Conservation (phyloP, 2,113 vertebrate species). For the Forbesichthys agassizii region DNA sequence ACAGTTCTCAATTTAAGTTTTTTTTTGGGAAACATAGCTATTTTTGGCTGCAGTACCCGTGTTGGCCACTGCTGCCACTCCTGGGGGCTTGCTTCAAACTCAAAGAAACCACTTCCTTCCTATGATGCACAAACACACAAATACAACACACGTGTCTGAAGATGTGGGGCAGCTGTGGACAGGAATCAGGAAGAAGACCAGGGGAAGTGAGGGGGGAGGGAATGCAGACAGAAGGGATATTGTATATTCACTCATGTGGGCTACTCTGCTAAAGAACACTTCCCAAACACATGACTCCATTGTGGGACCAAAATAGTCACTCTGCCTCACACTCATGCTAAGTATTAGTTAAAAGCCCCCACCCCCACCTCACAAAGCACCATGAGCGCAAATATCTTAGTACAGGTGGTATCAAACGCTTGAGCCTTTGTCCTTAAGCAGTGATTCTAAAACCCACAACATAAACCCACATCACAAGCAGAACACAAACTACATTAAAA, state of each 20-base stretch:
- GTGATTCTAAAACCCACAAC: too few species aligned
- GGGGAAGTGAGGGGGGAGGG: conserved; percentile 56
- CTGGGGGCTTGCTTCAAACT: neutral
- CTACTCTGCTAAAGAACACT: conserved; percentile 64
- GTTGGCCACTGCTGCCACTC: neutral
- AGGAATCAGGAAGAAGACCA: conserved; percentile 56
- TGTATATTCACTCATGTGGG: conserved; percentile 71
- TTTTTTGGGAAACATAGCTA: too few species aligned
- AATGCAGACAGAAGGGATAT: conserved; percentile 71
- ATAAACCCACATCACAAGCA: too few species aligned
- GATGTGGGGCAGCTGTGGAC: conserved; percentile 56
- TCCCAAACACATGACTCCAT: conserved; percentile 70
- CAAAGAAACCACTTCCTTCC: conserved; percentile 49
- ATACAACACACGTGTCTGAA: conserved; percentile 3
- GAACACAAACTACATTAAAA: too few species aligned
- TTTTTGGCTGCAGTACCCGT: neutral
- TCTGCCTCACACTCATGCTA: conserved; percentile 20
- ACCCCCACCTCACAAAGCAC: neutral
- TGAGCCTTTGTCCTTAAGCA: conserved; percentile 6
- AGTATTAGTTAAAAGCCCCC: conserved; percentile 23
- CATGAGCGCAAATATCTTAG: neutral
- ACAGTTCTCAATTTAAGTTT: too few species aligned
- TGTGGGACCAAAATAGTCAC: conserved; percentile 58
- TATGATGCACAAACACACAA: neutral
- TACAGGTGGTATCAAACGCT: too few species aligned